Evolutionary conservation across 2,113 vertebrate genomes (phyloP), one percentile per base, ranked within the genome.

Genomic region (Thalassoma bifasciatum): DNA sequence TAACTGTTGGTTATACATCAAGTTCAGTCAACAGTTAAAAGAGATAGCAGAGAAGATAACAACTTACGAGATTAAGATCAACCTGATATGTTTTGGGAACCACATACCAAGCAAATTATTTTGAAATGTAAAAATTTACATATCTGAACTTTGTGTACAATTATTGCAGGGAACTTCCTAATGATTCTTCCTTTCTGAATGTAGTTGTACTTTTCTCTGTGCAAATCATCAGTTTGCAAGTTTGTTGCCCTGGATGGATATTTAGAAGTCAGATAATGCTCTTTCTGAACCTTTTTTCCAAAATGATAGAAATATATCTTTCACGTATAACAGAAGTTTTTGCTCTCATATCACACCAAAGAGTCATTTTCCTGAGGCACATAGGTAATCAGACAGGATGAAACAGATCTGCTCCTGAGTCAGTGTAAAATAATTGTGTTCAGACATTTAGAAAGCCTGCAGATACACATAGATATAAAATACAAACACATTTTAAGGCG

Each of bases 321-420:
- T 8, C 26, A 14, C 5, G 19, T 7, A 2, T 40, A 7, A 17
- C 6, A 5, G 34, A n/a, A 2, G 17, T 69, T 3, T 70, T 34
- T 62, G 66, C 58, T 44, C 64, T 34, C 46, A 24, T 51, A 79
- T 81, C 64, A 65, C 24, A 61, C 66, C 79, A 71, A 1, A 4
- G 72, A 68, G 44, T 16, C 24, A 54, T 81, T 82, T 77, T 57
- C 71, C 68, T 84, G 21, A 16, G 67, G 75, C 58, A n/a, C 52
- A 57, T 38, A 23, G 58, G 62, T 56, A 53, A 83, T 72, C 14
- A n/a, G 19, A 4, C 37, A 22, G 52, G 75, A 72, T 42, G 22
- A 58, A 71, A 67, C 17, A n/a, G 2, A 37, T 40, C 60, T 60
- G 66, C 56, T 70, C 42, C 51, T 0, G 19, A 57, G 49, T 21